phyloP scores from a whole-genome alignment of 2,888 invertebrate genomes.

The Drosophila buzzatii region DNA sequence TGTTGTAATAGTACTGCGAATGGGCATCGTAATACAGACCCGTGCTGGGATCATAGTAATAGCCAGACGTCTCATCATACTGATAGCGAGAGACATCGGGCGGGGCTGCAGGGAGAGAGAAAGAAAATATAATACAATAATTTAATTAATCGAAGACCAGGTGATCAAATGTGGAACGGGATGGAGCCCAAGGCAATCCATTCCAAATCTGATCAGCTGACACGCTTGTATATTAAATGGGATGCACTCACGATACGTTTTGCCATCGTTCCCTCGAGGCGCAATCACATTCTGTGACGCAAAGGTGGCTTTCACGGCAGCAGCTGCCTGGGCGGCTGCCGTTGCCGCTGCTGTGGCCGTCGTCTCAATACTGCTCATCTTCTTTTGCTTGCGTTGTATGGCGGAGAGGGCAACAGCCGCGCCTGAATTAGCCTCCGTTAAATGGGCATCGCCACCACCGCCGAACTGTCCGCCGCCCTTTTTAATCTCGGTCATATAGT shows the following conservation, averaged over 20 bases:
- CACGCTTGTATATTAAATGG: not conserved
- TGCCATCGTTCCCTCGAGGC: conserved; percentile 84
- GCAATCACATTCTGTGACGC: conserved; percentile 68
- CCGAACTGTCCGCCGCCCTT: conserved; percentile 81
- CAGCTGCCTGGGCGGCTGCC: conserved; percentile 81
- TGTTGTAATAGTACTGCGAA: conserved; percentile 98
- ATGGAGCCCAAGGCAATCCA: too few species aligned
- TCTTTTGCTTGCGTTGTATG: conserved; percentile 86
- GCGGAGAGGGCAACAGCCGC: conserved; percentile 96
- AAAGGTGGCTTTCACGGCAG: conserved; percentile 83
- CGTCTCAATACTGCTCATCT: conserved; percentile 83
- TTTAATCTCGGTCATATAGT: conserved; percentile 87
- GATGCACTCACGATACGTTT: conserved; percentile 81
- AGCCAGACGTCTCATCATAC: conserved; percentile 97
- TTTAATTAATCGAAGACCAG: not conserved
- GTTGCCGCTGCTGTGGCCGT: conserved; percentile 82
- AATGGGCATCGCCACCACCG: conserved; percentile 49
- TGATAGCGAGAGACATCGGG: conserved; percentile 97
- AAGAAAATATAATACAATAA: not conserved
- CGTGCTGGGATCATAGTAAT: conserved; percentile 97
- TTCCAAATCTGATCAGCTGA: not conserved
- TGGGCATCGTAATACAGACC: conserved; percentile 98
- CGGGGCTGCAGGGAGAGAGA: conserved; percentile 84
- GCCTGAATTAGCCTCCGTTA: conserved; percentile 90
- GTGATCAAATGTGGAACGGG: not conserved